Percentiles rank a stretch among this genome's conserved stretches.
These are phyloP conservation scores for Enoplosus armatus DNA, from an alignment of 2,797 vertebrate genomes.

Conservation along the genomic window DNA sequence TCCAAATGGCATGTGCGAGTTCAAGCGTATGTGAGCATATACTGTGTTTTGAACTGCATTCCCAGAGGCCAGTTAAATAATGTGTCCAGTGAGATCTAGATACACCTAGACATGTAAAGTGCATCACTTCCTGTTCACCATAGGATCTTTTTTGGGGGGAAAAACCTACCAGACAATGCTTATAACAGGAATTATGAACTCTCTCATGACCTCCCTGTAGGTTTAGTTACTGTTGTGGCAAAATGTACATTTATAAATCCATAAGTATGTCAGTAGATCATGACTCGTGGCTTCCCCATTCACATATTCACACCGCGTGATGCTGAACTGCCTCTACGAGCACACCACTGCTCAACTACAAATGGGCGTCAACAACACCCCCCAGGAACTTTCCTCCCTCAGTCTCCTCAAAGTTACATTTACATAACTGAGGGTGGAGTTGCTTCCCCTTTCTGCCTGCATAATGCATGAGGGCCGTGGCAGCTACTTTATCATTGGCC, in stretches of 20 bases:
- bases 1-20: not conserved
- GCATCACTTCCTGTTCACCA: not conserved
- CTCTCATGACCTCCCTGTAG: not conserved
- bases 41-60: not conserved
- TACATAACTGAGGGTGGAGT: conserved; percentile 80
- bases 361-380: conserved; percentile 16
- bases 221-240: not conserved
- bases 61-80: not conserved
- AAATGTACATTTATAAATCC: not conserved
- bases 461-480: conserved; percentile 85
- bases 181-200: not conserved
- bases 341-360: conserved; percentile 17
- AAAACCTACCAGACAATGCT: not conserved
- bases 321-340: conserved; percentile 13
- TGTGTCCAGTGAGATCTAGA: no score
- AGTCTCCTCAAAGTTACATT: conserved; percentile 73
- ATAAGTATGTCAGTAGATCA: conserved; percentile 45
- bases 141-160: not conserved
- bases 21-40: not conserved
- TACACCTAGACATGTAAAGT: not conserved
- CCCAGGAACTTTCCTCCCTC: conserved; percentile 37
- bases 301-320: conserved; percentile 14
- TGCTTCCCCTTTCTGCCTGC: conserved; percentile 63
- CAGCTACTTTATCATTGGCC: conserved; percentile 85
- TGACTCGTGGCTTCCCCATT: conserved; percentile 27